phyloP scores from a whole-genome alignment of 2,113 vertebrate species.

The Equus przewalskii region DNA sequence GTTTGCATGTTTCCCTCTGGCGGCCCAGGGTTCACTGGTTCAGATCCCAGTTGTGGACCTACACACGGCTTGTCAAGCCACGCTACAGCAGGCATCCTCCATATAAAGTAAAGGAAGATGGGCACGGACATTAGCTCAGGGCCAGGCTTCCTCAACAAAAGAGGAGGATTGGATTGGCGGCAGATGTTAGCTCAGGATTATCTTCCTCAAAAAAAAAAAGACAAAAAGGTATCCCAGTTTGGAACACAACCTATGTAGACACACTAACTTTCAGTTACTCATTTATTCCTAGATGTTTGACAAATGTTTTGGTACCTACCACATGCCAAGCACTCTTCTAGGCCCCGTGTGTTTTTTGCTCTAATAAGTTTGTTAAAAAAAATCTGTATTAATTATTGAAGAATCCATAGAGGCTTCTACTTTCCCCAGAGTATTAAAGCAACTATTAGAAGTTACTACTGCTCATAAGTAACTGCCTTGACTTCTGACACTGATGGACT shows the following conservation, averaged over 20 bases:
- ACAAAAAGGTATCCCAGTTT: neutral
- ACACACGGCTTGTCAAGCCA: too few species aligned
- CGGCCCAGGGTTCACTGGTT: too few species aligned
- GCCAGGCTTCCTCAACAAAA: too few species aligned
- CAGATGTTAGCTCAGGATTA: too few species aligned
- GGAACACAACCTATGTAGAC: neutral
- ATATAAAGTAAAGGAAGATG: too few species aligned
- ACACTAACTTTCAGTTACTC: neutral
- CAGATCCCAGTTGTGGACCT: too few species aligned
- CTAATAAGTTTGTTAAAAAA: slow-evolving; percentile 17
- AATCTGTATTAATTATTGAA: slow-evolving; percentile 15
- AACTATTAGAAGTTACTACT: neutral
- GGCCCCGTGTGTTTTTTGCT: neutral
- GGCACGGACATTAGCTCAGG: too few species aligned
- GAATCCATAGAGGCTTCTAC: neutral
- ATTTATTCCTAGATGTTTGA: neutral
- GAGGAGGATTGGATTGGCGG: too few species aligned
- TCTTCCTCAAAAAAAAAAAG: too few species aligned
- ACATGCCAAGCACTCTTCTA: neutral
- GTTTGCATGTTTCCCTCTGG: too few species aligned
- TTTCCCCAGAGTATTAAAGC: neutral
- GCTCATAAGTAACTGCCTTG: neutral
- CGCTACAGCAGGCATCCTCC: too few species aligned
- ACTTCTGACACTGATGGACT: slow-evolving; percentile 7
- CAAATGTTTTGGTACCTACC: neutral